Conservation (phyloP, 2,888 invertebrate species). For the Camponotus fellah region DNA sequence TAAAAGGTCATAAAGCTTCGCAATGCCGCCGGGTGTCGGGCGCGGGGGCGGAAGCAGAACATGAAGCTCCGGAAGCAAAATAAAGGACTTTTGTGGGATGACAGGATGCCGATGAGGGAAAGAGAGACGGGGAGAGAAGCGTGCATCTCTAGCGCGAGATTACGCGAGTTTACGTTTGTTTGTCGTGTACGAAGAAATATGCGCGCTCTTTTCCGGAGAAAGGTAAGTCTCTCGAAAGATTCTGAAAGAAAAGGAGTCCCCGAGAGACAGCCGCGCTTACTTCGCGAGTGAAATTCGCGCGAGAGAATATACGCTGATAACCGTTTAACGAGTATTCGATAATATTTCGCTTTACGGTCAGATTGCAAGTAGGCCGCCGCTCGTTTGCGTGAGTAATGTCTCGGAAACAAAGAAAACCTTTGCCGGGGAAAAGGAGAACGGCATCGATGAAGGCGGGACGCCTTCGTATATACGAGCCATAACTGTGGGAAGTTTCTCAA, state of each 20-base stretch:
- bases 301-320: conserved; percentile 72
- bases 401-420: conserved; percentile 28
- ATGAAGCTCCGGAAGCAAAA: conserved; percentile 55
- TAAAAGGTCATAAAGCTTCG: conserved; percentile 79
- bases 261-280: conserved; percentile 11
- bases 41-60: conserved; percentile 43
- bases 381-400: conserved; percentile 60
- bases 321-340: conserved; percentile 80
- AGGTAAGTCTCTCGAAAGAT: conserved; percentile 23
- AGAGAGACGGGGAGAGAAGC: background rate
- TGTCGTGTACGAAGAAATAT: conserved; percentile 22
- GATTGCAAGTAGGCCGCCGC: conserved; percentile 52
- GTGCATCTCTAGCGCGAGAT: conserved; percentile 24
- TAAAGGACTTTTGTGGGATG: conserved; percentile 53
- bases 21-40: conserved; percentile 38
- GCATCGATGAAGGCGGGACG: conserved; percentile 7
- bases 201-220: background rate
- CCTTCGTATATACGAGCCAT: conserved; percentile 25
- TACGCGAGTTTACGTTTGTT: conserved; percentile 35
- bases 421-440: background rate
- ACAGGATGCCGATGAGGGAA: conserved; percentile 20
- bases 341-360: conserved; percentile 74
- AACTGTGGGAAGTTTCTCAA: conserved; percentile 53
- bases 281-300: conserved; percentile 20
- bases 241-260: background rate